Evolutionary conservation across 2,113 vertebrate species (phyloP), one percentile per base, ranked within the genome.

Genomic region (Tichodroma muraria): DNA sequence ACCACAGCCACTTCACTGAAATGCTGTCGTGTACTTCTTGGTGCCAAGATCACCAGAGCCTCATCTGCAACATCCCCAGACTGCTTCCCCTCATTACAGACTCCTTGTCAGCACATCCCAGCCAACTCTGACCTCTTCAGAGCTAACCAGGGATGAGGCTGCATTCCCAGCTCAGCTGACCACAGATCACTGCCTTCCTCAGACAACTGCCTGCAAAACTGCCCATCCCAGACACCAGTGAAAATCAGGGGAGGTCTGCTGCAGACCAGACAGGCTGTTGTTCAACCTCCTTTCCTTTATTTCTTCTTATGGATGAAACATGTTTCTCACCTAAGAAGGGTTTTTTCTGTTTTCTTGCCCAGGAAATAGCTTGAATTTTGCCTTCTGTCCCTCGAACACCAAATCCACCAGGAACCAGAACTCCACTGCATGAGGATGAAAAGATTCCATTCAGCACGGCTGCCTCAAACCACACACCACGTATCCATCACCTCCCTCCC

Each of bases 351-450:
- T 98, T 99, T 44, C 99, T 98, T 70, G 99, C 99, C 99, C 99
- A 99, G 95, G 97, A 97, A 94, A 99, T 99, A 49, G 99, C 99
- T 38, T 98, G 98, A 92, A 99, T 99, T 98, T 99, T 99, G 80
- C 99, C 99, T 97, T 99, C 99, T 9, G 99, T 99, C 75, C 99
- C 99, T 93, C 99, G 97, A 90, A 99, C 98, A 57, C 99, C 99
- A 90, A 99, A 99, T 57, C 99, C 99, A 79, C 99, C 99, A 10
- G 99, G 99, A 77, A 99, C 99, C 96, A 99, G 97, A 69, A 99
- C 94, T 56, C 99, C 99, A 3, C 99, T 99, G 97, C 33, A 81
- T 2, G 40, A 88, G 52, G 85, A 77, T 19, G 57, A 83, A 37
- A 76, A 85, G 60, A 95, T 19, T 15, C n/a, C 27, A 50, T 33